Percentiles rank a stretch among this genome's conserved stretches.
phyloP scores from a whole-genome alignment of 2,797 vertebrate genomes.

The Anabacerthia variegaticeps region DNA sequence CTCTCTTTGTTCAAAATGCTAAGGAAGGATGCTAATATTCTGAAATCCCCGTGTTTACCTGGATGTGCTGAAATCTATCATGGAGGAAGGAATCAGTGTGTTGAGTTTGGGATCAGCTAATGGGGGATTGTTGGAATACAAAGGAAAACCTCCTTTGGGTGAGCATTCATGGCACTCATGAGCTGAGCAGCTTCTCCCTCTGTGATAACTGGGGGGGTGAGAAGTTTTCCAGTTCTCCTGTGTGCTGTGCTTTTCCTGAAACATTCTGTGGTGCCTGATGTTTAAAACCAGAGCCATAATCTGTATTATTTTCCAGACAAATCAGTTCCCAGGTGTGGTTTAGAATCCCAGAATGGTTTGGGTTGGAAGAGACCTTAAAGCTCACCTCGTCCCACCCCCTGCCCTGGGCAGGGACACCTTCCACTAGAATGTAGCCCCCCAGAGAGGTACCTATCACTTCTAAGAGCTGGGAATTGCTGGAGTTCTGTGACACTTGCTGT shows the following conservation, averaged over 20 bases:
- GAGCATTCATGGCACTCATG: rapidly evolving
- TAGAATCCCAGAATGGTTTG: not conserved
- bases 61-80: not conserved
- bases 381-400: not conserved
- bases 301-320: not conserved
- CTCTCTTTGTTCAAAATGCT: not conserved
- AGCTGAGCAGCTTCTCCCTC: not conserved
- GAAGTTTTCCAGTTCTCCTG: not conserved
- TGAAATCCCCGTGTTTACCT: not conserved
- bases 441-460: not conserved
- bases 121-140: not conserved
- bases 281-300: not conserved
- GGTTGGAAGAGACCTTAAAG: not conserved
- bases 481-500: not conserved
- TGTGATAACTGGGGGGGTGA: not conserved
- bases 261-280: not conserved
- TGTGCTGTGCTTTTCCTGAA: not conserved
- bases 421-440: not conserved
- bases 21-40: not conserved
- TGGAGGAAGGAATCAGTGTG: not conserved
- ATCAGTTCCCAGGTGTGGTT: not conserved
- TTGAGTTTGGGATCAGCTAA: not conserved
- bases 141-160: not conserved
- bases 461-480: not conserved
- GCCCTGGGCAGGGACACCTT: not conserved